These are phyloP conservation scores for Polydrusus tereticollis DNA, from an alignment of 2,888 invertebrate genomes.

Conservation along the genomic window DNA sequence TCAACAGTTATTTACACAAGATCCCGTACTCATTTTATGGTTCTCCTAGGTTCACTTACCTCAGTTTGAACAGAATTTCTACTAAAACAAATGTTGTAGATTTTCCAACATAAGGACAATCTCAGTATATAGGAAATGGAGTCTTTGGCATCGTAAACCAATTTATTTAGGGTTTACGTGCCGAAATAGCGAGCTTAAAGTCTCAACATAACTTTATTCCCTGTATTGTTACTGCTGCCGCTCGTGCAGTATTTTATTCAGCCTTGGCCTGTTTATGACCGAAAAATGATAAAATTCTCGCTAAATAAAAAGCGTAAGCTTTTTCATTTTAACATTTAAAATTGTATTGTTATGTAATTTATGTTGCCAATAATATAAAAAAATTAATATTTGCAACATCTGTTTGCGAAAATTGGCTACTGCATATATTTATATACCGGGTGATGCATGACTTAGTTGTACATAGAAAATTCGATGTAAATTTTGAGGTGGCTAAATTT, in stretches of 20 bases:
- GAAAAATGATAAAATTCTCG: background rate
- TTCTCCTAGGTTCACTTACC: background rate
- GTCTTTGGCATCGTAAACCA: constrained; percentile 3
- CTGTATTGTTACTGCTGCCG: constrained; percentile 9
- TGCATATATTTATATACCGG: no score
- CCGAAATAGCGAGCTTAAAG: constrained; percentile 9
- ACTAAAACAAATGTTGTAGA: background rate
- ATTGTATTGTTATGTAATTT: no score
- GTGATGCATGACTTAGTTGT: no score
- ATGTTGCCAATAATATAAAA: no score
- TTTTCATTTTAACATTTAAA: no score
- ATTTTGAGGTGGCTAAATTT: no score
- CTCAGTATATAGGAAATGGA: background rate
- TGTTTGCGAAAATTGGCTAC: no score
- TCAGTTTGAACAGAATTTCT: background rate
- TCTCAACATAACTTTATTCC: constrained; percentile 21
- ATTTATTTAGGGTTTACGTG: constrained; percentile 17
- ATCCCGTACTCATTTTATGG: no score
- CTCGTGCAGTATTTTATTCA: background rate
- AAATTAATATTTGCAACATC: no score
- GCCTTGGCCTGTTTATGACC: constrained; percentile 8
- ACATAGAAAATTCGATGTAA: no score
- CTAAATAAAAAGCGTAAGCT: background rate
- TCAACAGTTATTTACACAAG: no score
- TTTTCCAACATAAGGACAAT: background rate